Percentiles rank a stretch among this genome's conserved stretches.
These are phyloP conservation scores for Drosophila oshimai DNA, from an alignment of 1,140 invertebrate species.

Conservation along the genomic window DNA sequence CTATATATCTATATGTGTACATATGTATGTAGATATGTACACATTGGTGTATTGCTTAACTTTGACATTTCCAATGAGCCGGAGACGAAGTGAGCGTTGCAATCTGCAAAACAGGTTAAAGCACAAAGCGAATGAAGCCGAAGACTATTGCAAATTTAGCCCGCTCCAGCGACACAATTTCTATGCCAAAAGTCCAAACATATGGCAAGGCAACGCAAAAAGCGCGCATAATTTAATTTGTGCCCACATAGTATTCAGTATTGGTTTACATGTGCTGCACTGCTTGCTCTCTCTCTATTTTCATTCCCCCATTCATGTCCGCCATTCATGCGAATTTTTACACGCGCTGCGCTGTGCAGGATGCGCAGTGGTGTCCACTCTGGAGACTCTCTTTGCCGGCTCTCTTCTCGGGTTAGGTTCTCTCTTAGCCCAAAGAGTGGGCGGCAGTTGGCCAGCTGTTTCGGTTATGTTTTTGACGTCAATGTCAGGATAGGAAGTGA, in stretches of 20 bases:
- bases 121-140: constrained; percentile 57
- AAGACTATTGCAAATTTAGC: constrained; percentile 64
- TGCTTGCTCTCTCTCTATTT: constrained; percentile 14
- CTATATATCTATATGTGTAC: neutral
- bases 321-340: constrained; percentile 71
- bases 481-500: constrained; percentile 57
- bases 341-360: constrained; percentile 77
- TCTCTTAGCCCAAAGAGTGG: constrained; percentile 51
- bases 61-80: constrained; percentile 72
- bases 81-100: constrained; percentile 60
- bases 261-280: constrained; percentile 32
- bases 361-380: constrained; percentile 57
- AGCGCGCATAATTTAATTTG: constrained; percentile 78
- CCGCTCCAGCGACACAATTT: constrained; percentile 59
- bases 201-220: constrained; percentile 47
- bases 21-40: neutral
- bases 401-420: constrained; percentile 20
- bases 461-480: constrained; percentile 64
- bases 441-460: constrained; percentile 63
- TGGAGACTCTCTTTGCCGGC: constrained; percentile 2
- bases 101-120: constrained; percentile 76
- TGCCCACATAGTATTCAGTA: constrained; percentile 18
- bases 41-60: constrained; percentile 65
- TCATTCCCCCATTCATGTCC: constrained; percentile 60
- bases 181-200: constrained; percentile 68